Evolutionary conservation across 2,888 invertebrate genomes (phyloP), one percentile per base, ranked within the genome.

Genomic region (Protophormia terraenovae): DNA sequence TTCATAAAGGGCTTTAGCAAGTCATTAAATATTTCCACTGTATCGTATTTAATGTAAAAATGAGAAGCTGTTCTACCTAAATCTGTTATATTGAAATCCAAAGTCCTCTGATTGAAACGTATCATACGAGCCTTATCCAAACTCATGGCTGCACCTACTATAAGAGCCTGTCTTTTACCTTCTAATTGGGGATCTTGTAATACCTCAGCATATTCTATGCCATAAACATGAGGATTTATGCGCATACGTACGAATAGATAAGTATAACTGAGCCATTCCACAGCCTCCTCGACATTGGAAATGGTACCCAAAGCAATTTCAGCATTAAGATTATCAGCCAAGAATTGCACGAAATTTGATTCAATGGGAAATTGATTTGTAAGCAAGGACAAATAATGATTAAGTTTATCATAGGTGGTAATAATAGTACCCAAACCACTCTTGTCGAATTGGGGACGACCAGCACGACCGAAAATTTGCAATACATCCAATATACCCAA

Each of bases 291-390:
- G 5, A 99, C 95, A 89, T 97, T 99, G 0, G 97, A 96, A 32
- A 99, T 98, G 1, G 98, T 99, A n/a, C 99, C 99, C 16, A 99
- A 93, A 0, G 97, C 96, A 71, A 98, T 95, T 96, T 99, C 99
- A 32, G 99, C 99, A 93, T 99, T 99, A 83, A 99, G 94, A 93
- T 99, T 99, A 93, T 99, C 99, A 2, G 97, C 96, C 76, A 99
- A 93, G 88, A 97, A 95, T 89, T 96, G 96, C 82, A 98, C 95
- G 90, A 99, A 99, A 93, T 98, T 98, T 90, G 98, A 98, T 93
- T 99, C 99, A 86, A 99, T 99, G 0, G 99, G 99, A 92, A 97
- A 97, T 93, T 99, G 99, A 91, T 98, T 97, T 1, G 98, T 98
- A 90, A 99, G 94, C 69, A 98, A 94, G 0, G 97, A 97, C 78